Evolutionary conservation across 2,797 vertebrate species (phyloP).

Genomic region (Cercopithecus diana): DNA sequence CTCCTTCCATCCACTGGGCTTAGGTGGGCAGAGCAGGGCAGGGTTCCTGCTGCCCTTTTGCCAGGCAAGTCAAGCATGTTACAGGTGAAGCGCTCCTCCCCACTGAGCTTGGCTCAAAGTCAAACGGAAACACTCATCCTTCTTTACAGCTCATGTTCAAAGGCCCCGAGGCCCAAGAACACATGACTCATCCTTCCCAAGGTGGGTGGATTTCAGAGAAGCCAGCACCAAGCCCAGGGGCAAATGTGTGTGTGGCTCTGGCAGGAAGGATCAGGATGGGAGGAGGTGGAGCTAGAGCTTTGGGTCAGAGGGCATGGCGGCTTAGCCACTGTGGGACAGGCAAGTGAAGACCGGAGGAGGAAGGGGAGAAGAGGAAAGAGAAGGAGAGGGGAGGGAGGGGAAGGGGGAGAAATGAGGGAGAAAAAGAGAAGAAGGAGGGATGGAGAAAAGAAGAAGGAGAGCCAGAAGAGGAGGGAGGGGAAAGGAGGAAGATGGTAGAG

Average conservation of each 20-base stretch:
- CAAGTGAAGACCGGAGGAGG: neutral
- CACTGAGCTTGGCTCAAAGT: neutral
- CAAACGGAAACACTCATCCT: neutral
- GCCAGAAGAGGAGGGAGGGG: neutral
- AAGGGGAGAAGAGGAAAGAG: neutral
- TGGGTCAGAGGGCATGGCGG: neutral
- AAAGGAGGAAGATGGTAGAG: too few species aligned
- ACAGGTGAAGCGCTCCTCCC: neutral
- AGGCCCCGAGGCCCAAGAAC: neutral
- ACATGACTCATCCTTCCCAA: neutral
- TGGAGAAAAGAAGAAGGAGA: neutral
- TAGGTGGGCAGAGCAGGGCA: neutral
- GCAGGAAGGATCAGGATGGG: neutral
- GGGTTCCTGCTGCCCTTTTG: neutral
- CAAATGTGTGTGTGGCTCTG: neutral
- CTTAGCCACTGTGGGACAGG: neutral
- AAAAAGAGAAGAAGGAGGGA: neutral
- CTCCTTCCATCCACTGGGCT: neutral
- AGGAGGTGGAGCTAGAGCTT: accelerated
- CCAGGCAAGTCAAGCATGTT: neutral
- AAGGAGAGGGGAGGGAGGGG: neutral
- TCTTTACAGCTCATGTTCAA: neutral
- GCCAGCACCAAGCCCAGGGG: neutral
- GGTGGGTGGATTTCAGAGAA: neutral
- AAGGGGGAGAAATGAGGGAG: neutral